These are phyloP conservation scores for Drosophila pandora DNA, from an alignment of 1,140 invertebrate species.

Conservation along the genomic window DNA sequence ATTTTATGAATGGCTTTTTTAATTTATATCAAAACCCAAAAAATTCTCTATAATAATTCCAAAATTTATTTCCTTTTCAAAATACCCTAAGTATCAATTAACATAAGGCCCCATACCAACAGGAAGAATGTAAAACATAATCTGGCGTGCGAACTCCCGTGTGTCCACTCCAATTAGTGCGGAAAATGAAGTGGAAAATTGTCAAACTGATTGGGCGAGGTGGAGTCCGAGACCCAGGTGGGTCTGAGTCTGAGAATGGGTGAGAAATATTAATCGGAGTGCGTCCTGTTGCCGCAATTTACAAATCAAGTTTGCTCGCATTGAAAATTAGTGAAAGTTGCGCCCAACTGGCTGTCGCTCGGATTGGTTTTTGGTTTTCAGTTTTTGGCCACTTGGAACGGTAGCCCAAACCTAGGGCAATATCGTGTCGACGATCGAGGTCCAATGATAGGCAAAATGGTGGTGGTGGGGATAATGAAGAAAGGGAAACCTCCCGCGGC, in stretches of 20 bases:
- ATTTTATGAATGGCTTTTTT: no score
- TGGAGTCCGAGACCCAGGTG: constrained; percentile 12
- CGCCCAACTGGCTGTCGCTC: constrained; percentile 35
- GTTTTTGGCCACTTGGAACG: constrained; percentile 40
- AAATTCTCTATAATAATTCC: not conserved
- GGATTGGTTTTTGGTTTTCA: constrained; percentile 15
- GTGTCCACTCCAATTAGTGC: constrained; percentile 50
- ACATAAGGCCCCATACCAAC: not conserved
- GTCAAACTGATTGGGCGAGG: constrained; percentile 36
- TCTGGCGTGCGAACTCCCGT: constrained; percentile 9
- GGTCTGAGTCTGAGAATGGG: constrained; percentile 36
- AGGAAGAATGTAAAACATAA: constrained; percentile 29
- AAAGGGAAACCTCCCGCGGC: constrained; percentile 23
- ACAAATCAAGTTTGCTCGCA: constrained; percentile 66
- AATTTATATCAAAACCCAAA: not conserved
- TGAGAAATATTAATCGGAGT: constrained; percentile 59
- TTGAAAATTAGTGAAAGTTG: constrained; percentile 74
- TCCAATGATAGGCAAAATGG: constrained; percentile 47
- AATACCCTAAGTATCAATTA: not conserved
- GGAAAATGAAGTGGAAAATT: constrained; percentile 41
- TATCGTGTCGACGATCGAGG: constrained; percentile 75
- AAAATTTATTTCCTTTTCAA: not conserved
- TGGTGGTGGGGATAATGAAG: constrained; percentile 7
- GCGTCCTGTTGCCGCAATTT: constrained; percentile 64
- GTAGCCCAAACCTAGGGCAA: constrained; percentile 76